phyloP scores from a whole-genome alignment of 2,113 vertebrate genomes.

The Ibidorhyncha struthersii region DNA sequence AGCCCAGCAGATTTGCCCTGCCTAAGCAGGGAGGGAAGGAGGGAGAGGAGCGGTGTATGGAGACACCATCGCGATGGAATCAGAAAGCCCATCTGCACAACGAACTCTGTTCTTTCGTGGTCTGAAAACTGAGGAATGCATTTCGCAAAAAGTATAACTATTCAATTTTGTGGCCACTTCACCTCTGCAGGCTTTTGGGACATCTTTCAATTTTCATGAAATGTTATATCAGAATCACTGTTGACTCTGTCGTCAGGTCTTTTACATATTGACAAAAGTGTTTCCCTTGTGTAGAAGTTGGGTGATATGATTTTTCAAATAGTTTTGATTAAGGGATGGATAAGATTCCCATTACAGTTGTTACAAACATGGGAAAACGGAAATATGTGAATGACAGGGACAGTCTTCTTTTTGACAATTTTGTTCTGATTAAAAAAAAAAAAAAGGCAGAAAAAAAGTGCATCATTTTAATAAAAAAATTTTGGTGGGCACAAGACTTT shows the following conservation, averaged over 20 bases:
- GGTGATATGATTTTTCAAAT: conserved; percentile 8
- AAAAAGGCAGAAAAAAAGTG: not conserved
- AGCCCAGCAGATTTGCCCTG: not conserved
- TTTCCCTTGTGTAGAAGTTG: not conserved
- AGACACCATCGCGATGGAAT: not conserved
- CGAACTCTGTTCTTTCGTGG: not conserved
- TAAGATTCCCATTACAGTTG: not conserved
- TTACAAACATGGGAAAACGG: not conserved
- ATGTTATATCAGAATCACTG: not conserved
- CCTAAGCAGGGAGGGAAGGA: not conserved
- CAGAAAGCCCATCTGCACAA: not conserved
- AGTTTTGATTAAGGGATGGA: not conserved
- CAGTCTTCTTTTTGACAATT: not conserved
- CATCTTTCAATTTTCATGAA: not conserved
- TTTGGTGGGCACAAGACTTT: not conserved
- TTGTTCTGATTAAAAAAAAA: not conserved
- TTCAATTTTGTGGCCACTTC: not conserved
- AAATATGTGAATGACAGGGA: not conserved
- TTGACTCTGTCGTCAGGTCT: not conserved
- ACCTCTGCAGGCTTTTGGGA: not conserved
- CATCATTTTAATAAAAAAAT: not conserved
- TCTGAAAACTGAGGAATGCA: not conserved
- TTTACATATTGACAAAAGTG: not conserved
- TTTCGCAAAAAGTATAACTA: not conserved
- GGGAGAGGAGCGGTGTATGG: not conserved